phyloP scores from a whole-genome alignment of 1,140 invertebrate species.

The Chionoecetes opilio region DNA sequence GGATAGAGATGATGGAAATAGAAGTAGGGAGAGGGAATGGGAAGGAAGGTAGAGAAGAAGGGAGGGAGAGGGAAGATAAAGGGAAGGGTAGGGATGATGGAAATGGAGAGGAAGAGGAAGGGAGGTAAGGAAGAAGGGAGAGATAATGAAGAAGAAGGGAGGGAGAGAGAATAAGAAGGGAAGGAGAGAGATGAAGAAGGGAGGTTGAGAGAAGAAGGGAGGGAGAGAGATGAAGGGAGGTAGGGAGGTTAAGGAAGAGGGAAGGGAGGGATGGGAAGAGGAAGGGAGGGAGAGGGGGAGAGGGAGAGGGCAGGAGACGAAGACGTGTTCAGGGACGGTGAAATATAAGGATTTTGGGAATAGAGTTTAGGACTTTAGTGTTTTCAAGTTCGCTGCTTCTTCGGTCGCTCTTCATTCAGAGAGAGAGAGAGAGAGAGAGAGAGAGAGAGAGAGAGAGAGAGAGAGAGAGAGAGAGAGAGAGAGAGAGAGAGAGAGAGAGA shows the following conservation, averaged over 20 bases:
- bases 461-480: no score
- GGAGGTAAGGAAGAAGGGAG: neutral
- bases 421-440: no score
- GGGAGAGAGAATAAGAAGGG: neutral
- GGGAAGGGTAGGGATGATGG: neutral
- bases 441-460: no score
- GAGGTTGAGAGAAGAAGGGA: neutral
- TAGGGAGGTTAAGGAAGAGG: neutral
- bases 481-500: no score
- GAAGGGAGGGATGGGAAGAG: neutral
- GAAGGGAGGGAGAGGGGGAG: neutral
- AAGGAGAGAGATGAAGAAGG: neutral
- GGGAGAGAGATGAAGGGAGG: neutral
- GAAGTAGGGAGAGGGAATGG: neutral
- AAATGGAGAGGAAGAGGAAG: no score
- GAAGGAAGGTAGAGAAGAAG: neutral
- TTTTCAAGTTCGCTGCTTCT: no score
- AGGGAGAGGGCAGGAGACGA: no score
- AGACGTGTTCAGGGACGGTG: no score
- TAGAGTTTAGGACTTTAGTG: no score
- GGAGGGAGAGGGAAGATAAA: neutral
- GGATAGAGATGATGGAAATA: neutral
- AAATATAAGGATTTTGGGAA: no score
- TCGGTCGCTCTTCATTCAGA: no score
- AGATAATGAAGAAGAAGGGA: neutral